Conservation (phyloP, 53 echinoderm and acorn worm genomes). For the Crossaster papposus region DNA sequence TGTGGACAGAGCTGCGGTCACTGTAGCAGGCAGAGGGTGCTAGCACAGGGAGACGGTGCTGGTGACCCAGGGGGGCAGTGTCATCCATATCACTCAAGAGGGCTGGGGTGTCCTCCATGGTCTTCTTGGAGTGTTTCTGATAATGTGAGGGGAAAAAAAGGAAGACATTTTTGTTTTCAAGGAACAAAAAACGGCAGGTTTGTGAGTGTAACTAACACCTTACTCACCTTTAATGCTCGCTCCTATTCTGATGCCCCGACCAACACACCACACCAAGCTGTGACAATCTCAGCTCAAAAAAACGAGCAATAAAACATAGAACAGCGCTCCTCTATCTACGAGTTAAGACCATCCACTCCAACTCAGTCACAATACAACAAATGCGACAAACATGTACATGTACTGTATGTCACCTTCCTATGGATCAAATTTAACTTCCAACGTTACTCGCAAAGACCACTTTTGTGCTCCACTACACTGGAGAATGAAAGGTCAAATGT, state of each 20-base stretch:
- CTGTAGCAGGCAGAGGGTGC: conserved; percentile 82
- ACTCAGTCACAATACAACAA: too few relatives aligned
- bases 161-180: too few relatives aligned
- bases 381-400: too few relatives aligned
- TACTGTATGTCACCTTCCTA: neutral
- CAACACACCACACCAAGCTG: too few relatives aligned
- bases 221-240: too few relatives aligned
- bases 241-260: too few relatives aligned
- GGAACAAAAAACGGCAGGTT: too few relatives aligned
- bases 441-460: neutral
- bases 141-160: neutral
- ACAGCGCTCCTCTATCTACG: too few relatives aligned
- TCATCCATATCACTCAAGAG: conserved; percentile 73
- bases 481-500: neutral
- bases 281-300: too few relatives aligned
- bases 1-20: conserved; percentile 90
- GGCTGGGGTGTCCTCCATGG: conserved; percentile 79
- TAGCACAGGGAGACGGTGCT: conserved; percentile 60
- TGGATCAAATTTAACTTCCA: neutral
- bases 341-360: too few relatives aligned
- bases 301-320: too few relatives aligned
- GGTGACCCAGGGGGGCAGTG: conserved; percentile 35
- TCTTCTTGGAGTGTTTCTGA: conserved; percentile 84
- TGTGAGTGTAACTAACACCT: too few relatives aligned
- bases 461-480: conserved; percentile 4